Evolutionary conservation across 2,797 vertebrate species (phyloP), one percentile per base, ranked within the genome.

Genomic region (Coilia nasus): DNA sequence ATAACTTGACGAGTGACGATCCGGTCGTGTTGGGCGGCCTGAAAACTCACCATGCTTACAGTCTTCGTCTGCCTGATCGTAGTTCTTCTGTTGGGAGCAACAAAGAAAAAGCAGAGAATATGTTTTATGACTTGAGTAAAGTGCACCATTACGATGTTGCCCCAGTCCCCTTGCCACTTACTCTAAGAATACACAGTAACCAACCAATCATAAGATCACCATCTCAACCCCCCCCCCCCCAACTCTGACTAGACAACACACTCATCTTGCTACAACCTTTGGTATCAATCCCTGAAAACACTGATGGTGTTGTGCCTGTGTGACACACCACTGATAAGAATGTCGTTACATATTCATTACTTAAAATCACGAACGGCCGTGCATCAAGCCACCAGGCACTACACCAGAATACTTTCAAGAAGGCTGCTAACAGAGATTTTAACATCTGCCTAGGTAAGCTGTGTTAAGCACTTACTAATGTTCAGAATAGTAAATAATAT

Each of bases 61-160:
- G 93, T 99, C 98, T 95, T 99, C 97, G 96, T 99, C 98, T 93
- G 98, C 98, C 95, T 98, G 97, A 93, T 98, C 97, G 93, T 99
- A 99, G 92, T 99, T 98, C 96, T 98, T 99, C 98, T 99, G 96
- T 92, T 93, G 93, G 67, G 12, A 88, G 21, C 54, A 85, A 87
- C 3, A 83, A 56, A 35, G 6, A 78, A 19, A 21, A 44, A 21
- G 35, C 4, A 44, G 14, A 41, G 19, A 78, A 78, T 41, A 35
- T 35, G 7, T 35, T 7, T 19, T 78, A 19, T 21, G 15, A 41
- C 31, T 78, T 44, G 17, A 78, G 35, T 9, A 35, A 31, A 14
- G 71, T 44, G 6, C 31, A 44, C 35, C 35, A 78, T 21, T 41
- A 17, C 25, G 17, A 44, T 78, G 35, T 44, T 44, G 0, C 25